These are phyloP conservation scores for Dicaeum eximium DNA, from an alignment of 2,113 vertebrate species.

Conservation along the genomic window DNA sequence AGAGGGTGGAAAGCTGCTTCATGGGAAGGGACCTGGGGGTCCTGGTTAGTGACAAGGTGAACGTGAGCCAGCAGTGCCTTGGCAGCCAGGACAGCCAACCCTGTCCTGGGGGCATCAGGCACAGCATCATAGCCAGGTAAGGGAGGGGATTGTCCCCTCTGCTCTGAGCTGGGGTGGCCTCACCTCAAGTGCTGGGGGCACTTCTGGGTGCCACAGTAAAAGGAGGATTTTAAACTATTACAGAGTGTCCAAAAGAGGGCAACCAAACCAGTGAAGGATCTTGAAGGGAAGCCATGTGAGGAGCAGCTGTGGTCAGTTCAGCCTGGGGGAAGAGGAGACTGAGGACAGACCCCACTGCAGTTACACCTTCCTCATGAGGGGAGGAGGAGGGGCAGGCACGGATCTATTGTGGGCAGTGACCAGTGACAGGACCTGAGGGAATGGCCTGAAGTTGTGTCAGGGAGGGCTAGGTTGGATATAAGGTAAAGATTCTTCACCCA, in stretches of 20 bases:
- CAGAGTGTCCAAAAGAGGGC: not conserved
- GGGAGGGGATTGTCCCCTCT: not conserved
- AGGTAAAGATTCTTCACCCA: not conserved
- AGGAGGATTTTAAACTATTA: not conserved
- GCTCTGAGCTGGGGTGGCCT: fast-evolving
- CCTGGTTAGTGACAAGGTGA: not conserved
- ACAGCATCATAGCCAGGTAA: fast-evolving
- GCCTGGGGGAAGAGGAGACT: not conserved
- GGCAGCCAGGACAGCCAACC: not conserved
- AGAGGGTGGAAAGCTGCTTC: not conserved
- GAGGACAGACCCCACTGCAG: not conserved
- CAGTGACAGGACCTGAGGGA: not conserved
- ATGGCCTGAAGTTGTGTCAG: not conserved
- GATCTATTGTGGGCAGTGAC: not conserved
- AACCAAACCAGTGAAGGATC: not conserved
- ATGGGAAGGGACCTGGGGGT: not conserved
- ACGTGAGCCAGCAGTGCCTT: fast-evolving
- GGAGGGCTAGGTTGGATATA: not conserved
- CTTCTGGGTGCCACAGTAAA: not conserved
- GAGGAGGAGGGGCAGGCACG: not conserved
- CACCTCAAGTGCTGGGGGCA: fast-evolving
- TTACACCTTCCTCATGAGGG: not conserved
- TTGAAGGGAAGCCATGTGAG: not conserved
- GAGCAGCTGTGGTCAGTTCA: not conserved
- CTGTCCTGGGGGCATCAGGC: fast-evolving